Percentiles rank a stretch among this genome's conserved stretches.
These are phyloP conservation scores for Pitta sordida DNA, from an alignment of 2,113 vertebrate genomes.

Conservation along the genomic window DNA sequence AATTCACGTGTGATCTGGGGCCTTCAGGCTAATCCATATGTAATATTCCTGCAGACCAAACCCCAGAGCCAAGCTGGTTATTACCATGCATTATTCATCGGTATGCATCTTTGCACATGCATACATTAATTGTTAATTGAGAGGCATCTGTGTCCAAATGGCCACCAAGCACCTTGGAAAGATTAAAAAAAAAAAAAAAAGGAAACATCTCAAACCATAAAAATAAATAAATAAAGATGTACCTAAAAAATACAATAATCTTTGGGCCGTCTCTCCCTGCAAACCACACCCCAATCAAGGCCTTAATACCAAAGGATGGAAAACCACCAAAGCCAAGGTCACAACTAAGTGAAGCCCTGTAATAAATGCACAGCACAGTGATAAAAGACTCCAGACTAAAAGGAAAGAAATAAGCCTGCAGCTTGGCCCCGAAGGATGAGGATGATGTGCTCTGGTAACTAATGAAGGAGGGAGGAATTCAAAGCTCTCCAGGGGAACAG, in stretches of 20 bases:
- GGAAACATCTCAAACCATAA: accelerated
- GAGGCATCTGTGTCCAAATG: constrained; percentile 33
- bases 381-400: constrained; percentile 5
- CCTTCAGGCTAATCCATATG: background rate
- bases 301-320: background rate
- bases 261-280: background rate
- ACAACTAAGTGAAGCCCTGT: background rate
- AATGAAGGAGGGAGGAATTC: constrained; percentile 27
- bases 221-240: background rate
- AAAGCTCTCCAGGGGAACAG: background rate
- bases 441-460: constrained; percentile 44
- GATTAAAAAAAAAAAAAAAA: background rate
- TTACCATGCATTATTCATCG: constrained; percentile 56
- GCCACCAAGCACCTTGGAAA: background rate
- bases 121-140: constrained; percentile 53
- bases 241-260: background rate
- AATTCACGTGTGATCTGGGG: background rate
- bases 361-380: background rate
- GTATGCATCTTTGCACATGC: background rate
- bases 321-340: background rate
- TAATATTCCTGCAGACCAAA: background rate
- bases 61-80: background rate
- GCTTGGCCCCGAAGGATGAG: constrained; percentile 26
- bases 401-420: background rate
- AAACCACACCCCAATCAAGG: background rate